Conservation (phyloP, 2,113 vertebrate species). For the Megaceryle torquata region DNA sequence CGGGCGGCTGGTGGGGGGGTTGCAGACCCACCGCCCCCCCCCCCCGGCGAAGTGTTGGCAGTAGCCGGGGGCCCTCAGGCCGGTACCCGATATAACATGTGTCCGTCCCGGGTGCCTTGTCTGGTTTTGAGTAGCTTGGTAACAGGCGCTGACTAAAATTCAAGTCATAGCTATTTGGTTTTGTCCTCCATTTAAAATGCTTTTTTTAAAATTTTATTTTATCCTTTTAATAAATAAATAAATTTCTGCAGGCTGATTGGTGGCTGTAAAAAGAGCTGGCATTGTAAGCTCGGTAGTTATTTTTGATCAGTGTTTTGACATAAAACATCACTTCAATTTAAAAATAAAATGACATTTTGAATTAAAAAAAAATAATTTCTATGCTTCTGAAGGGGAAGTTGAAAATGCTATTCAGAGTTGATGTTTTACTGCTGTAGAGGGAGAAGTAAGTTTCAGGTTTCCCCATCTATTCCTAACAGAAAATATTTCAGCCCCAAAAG, state of each 20-base stretch:
- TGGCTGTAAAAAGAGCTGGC: not conserved
- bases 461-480: not conserved
- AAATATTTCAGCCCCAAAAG: not conserved
- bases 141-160: accelerated
- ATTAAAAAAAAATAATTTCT: not conserved
- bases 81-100: not conserved
- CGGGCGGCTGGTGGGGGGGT: too few relatives aligned
- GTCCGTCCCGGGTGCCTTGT: not conserved
- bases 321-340: conserved; percentile 28
- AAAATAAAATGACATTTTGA: conserved; percentile 51
- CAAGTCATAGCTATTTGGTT: not conserved
- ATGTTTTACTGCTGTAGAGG: not conserved
- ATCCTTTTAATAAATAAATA: too few relatives aligned
- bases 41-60: too few relatives aligned
- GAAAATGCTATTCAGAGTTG: not conserved
- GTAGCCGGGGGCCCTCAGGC: not conserved
- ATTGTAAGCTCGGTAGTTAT: not conserved
- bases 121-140: not conserved
- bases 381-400: not conserved
- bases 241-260: not conserved
- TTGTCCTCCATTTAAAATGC: not conserved
- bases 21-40: too few relatives aligned
- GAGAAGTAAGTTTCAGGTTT: conserved; percentile 6
- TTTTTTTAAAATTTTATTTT: not conserved
- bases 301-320: conserved; percentile 46